Conservation (phyloP, 2,797 vertebrate species). For the Typhlichthys eigenmanni region DNA sequence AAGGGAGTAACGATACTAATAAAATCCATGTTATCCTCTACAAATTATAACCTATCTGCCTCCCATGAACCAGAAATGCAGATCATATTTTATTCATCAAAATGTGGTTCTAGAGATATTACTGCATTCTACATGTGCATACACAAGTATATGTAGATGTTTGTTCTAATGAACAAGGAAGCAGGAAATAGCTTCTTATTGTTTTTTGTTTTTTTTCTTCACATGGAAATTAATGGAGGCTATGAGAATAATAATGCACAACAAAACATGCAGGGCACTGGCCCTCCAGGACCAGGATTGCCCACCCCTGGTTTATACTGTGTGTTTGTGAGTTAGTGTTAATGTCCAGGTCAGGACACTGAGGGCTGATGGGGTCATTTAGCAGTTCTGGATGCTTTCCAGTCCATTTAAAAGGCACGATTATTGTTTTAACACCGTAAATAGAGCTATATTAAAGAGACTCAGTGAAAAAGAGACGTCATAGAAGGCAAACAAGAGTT, state of each 20-base stretch:
- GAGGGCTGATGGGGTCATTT: neutral
- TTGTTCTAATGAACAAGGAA: neutral
- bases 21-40: neutral
- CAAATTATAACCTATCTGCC: conserved; percentile 1
- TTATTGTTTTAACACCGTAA: too few species aligned
- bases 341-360: neutral
- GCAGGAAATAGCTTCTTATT: conserved; percentile 2
- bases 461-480: neutral
- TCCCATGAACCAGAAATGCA: neutral
- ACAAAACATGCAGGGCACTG: neutral
- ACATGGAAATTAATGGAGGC: conserved; percentile 12
- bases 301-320: neutral
- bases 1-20: neutral
- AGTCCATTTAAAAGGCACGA: too few species aligned
- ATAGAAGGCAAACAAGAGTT: neutral
- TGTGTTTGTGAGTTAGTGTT: neutral
- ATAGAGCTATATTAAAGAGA: conserved; percentile 1
- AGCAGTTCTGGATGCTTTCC: too few species aligned
- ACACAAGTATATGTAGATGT: neutral
- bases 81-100: neutral
- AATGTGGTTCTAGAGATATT: neutral
- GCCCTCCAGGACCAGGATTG: too few species aligned
- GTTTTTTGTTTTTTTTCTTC: conserved; percentile 1
- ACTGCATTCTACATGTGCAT: too few species aligned
- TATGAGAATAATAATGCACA: neutral